Percentiles rank a stretch among this genome's conserved stretches.
phyloP scores from a whole-genome alignment of 2,113 vertebrate species.

The Lagopus leucura region DNA sequence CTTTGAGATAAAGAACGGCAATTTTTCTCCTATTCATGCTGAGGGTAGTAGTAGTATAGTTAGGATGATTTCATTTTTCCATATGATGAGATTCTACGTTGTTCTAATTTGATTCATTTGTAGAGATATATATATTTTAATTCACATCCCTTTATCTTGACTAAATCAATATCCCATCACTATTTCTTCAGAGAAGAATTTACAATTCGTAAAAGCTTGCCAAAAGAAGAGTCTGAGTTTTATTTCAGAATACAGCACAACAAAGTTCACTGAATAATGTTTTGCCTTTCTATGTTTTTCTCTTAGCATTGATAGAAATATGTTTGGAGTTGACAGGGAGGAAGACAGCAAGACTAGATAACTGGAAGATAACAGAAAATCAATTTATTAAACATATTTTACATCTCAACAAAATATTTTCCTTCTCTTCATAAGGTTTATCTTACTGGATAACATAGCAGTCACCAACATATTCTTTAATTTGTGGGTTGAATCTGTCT shows the following conservation, averaged over 20 bases:
- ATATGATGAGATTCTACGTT: neutral
- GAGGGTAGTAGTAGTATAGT: neutral
- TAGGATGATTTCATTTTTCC: neutral
- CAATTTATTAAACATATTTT: conserved; percentile 11
- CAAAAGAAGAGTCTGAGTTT: conserved; percentile 23
- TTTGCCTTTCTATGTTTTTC: neutral
- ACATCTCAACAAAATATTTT: neutral
- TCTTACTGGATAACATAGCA: neutral
- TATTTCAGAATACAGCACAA: conserved; percentile 13
- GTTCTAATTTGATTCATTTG: neutral
- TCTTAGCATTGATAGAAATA: conserved; percentile 10
- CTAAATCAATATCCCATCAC: conserved; percentile 52
- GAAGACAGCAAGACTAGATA: neutral
- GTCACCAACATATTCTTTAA: neutral
- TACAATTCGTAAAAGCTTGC: conserved; percentile 12
- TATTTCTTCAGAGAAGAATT: conserved; percentile 16
- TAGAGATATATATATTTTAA: neutral
- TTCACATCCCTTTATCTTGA: neutral
- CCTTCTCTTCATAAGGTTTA: neutral
- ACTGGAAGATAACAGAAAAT: neutral
- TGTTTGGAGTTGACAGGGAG: neutral
- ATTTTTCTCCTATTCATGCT: neutral
- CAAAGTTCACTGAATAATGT: neutral
- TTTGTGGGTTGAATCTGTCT: neutral
- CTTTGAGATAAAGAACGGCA: neutral